Base-by-base conservation (phyloP, 1,140 invertebrate species). In the Ostrea edulis region DNA sequence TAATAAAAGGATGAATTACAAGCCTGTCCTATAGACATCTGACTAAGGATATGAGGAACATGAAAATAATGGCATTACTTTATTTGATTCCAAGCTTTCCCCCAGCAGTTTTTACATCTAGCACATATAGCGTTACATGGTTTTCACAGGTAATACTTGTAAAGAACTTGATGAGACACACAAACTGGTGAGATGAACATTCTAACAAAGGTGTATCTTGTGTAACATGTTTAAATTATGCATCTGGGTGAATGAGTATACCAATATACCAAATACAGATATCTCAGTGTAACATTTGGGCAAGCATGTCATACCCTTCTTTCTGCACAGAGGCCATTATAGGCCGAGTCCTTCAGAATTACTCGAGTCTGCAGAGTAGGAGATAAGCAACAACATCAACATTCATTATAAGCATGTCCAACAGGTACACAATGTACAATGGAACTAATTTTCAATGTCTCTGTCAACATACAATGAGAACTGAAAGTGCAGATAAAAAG, bases 381-480 rank as follows among this genome's bases (percentile, higher is more conserved):
- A 77, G 68, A 77, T 71, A 71, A 77, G 68, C 68, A 77, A 77
- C 68, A 35, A 77, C 68, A 77, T 77, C 68, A 77, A 77, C 25
- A 77, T 77, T 77, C 68, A 77, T 22, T 29, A 77, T 12, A 77
- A 14, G 29, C 9, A 35, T 35, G 29, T 35, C 35, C 8, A 77
- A 44, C 35, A 44, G n/a, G n/a, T n/a, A n/a, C 3, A 12, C 29
- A 2, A 68, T 25, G n/a, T 20, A 62, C n/a, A 62, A 3, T 62
- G 55, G n/a, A n/a, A 62, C 55, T 20, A 62, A 62, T 20, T 62
- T 62, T 62, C 55, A 62, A 62, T 62, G 55, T 62, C 14, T 62
- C 20, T 20, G 5, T 58, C 55, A 62, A 17, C n/a, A 62, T 62
- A 62, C 55, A 62, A 20, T n/a, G n/a, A 20, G 0, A 62, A 62